Evolutionary conservation across 2,113 vertebrate species (phyloP).

Genomic region (Lamprologus speciosus): DNA sequence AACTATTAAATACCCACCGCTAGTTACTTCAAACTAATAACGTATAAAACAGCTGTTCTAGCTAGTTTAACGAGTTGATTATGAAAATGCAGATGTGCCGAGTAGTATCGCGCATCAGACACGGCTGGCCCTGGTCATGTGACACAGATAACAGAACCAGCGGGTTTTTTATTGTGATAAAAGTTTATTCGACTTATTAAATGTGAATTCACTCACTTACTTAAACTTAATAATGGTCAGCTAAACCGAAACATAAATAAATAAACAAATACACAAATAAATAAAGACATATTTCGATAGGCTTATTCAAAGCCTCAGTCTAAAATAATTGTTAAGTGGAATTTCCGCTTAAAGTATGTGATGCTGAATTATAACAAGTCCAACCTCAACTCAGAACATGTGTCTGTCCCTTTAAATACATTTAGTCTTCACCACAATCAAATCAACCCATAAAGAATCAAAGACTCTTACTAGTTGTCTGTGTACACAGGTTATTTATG

Average conservation of each 20-base stretch:
- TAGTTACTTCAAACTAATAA: background rate
- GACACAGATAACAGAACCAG: background rate
- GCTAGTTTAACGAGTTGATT: background rate
- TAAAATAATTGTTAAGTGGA: background rate
- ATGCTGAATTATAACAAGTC: background rate
- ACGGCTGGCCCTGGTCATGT: background rate
- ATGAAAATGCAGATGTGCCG: background rate
- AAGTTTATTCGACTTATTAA: background rate
- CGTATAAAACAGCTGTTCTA: background rate
- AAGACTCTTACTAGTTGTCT: background rate
- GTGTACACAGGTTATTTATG: background rate
- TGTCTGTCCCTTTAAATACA: background rate
- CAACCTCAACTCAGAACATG: background rate
- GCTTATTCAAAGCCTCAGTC: background rate
- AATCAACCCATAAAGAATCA: background rate
- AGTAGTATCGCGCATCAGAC: background rate
- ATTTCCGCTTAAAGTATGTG: background rate
- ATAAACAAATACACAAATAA: background rate
- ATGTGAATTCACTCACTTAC: background rate
- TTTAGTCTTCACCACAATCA: background rate
- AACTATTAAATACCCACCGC: background rate
- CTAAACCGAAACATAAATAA: background rate
- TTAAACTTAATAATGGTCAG: background rate
- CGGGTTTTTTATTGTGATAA: background rate
- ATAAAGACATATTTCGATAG: background rate